Conservation (phyloP, 2,113 vertebrate genomes). For the Rhizomys pruinosus region DNA sequence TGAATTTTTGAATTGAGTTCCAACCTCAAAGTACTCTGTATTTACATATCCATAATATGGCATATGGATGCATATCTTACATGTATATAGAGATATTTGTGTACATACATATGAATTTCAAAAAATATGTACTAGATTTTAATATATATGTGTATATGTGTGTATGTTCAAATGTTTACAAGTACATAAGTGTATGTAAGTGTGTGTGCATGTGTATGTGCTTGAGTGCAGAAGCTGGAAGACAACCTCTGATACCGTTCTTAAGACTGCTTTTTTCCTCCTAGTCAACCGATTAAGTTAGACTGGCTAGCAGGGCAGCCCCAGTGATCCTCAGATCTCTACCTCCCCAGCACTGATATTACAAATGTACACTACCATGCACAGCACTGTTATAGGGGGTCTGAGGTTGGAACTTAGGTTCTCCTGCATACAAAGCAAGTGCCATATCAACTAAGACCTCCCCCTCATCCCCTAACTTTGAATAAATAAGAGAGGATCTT, state of each 20-base stretch:
- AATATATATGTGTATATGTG: not conserved
- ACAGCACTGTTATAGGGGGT: not conserved
- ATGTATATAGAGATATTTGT: not conserved
- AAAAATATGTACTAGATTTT: conserved; percentile 26
- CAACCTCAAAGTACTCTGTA: not conserved
- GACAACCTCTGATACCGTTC: not conserved
- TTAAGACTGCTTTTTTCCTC: not conserved
- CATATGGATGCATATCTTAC: not conserved
- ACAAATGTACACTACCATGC: not conserved
- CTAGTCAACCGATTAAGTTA: not conserved
- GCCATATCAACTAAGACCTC: not conserved
- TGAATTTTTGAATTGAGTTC: conserved; percentile 41
- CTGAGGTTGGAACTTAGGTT: not conserved
- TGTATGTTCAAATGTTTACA: not conserved
- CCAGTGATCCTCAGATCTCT: not conserved
- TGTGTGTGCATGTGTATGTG: not conserved
- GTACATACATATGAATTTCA: not conserved
- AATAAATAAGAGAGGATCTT: not conserved
- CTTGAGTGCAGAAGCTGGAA: not conserved
- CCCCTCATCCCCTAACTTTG: not conserved
- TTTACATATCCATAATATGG: not conserved
- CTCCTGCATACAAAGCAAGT: not conserved
- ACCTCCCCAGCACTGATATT: not conserved
- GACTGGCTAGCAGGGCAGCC: not conserved
- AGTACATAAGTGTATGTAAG: not conserved